phyloP scores from a whole-genome alignment of 2,113 vertebrate genomes.

The Ochotona curzoniae region DNA sequence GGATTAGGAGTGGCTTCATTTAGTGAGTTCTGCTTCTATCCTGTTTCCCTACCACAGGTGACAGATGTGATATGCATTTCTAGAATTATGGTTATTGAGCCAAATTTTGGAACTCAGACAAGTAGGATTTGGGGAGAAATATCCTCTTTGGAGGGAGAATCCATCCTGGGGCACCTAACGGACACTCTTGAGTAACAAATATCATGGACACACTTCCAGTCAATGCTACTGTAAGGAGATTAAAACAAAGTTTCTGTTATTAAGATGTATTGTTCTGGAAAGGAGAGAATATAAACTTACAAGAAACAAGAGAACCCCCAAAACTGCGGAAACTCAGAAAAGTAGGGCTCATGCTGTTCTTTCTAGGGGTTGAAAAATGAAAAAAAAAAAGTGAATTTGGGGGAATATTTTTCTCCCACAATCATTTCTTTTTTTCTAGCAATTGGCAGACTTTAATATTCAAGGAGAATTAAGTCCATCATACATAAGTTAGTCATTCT shows the following conservation, averaged over 20 bases:
- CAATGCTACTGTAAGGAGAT: neutral
- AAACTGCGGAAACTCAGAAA: accelerated
- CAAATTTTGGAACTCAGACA: neutral
- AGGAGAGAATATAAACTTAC: neutral
- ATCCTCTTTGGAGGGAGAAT: neutral
- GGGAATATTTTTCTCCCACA: neutral
- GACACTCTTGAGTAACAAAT: neutral
- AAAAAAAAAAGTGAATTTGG: neutral
- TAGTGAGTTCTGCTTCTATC: too few relatives aligned
- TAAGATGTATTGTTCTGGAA: neutral
- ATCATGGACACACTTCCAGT: neutral
- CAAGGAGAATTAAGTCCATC: too few relatives aligned
- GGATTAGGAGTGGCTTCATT: too few relatives aligned
- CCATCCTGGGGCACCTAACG: neutral
- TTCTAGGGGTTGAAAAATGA: neutral
- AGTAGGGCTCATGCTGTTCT: neutral
- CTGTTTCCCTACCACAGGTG: neutral
- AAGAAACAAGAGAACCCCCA: neutral
- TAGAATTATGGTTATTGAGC: neutral
- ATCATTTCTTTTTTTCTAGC: neutral
- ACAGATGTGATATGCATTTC: neutral
- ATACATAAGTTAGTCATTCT: neutral
- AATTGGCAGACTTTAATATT: too few relatives aligned
- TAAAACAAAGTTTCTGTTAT: neutral
- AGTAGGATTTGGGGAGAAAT: neutral